Evolutionary conservation across 2,113 vertebrate species (phyloP).

Genomic region (Ibidorhyncha struthersii): DNA sequence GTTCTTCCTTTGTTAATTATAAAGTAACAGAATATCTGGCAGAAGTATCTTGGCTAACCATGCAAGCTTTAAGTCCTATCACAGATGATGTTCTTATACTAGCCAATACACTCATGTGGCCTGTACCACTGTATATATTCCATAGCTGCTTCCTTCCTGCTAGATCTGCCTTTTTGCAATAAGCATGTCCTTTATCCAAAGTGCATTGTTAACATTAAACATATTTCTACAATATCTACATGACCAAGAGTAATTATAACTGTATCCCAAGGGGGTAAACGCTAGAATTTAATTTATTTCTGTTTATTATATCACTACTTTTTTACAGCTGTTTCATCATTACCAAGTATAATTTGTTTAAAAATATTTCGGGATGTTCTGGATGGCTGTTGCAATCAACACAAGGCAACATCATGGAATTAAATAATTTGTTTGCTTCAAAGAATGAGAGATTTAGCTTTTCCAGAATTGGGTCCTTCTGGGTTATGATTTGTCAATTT

Average conservation of each 20-base stretch:
- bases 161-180: not conserved
- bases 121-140: not conserved
- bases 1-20: slow-evolving; percentile 16
- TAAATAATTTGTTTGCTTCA: not conserved
- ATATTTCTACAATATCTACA: not conserved
- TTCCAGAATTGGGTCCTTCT: not conserved
- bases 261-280: not conserved
- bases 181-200: not conserved
- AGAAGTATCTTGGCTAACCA: not conserved
- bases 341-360: not conserved
- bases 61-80: not conserved
- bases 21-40: not conserved
- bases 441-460: not conserved
- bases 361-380: not conserved
- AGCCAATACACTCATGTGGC: not conserved
- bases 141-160: not conserved
- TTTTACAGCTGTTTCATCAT: not conserved
- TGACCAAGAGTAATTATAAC: not conserved
- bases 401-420: not conserved
- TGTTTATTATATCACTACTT: not conserved
- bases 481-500: not conserved
- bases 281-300: not conserved
- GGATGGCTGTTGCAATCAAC: not conserved
- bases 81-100: not conserved
- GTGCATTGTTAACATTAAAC: not conserved